Evolutionary conservation across 2,888 invertebrate genomes (phyloP).

Genomic region (Catocala nupta): DNA sequence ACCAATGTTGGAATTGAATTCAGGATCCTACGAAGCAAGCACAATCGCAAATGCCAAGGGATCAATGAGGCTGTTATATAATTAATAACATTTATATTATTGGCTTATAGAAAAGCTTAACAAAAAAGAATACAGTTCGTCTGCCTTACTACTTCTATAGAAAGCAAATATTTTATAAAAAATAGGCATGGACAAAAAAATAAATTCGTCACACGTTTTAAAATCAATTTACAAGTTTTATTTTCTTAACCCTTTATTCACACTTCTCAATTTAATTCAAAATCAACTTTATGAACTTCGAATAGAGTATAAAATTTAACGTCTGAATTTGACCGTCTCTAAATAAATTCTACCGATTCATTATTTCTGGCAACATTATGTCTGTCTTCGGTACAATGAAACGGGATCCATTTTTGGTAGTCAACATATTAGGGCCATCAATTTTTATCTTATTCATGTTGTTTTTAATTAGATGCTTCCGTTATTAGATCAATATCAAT

Average conservation of each 20-base stretch:
- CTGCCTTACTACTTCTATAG: too few relatives aligned
- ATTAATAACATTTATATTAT: too few relatives aligned
- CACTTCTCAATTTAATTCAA: constrained; percentile 9
- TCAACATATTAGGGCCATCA: constrained; percentile 28
- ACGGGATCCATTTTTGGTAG: constrained; percentile 44
- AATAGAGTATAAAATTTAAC: constrained; percentile 13
- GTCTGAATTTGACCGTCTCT: background rate
- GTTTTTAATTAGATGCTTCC: constrained; percentile 39
- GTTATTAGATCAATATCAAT: constrained; percentile 42
- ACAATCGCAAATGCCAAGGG: too few relatives aligned
- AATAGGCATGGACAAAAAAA: background rate
- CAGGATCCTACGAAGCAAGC: too few relatives aligned
- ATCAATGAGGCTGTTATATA: too few relatives aligned
- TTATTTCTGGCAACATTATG: constrained; percentile 48
- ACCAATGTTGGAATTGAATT: too few relatives aligned
- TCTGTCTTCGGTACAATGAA: constrained; percentile 47
- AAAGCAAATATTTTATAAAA: background rate
- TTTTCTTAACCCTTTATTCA: constrained; percentile 20
- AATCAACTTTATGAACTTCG: background rate
- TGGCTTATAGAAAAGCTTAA: too few relatives aligned
- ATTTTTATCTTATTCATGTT: constrained; percentile 34
- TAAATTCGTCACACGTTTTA: constrained; percentile 1
- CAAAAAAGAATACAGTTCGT: too few relatives aligned
- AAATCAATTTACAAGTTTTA: constrained; percentile 28
- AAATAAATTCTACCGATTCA: constrained; percentile 44